Evolutionary conservation across 2,797 vertebrate genomes (phyloP).

Genomic region (Gallinago stenura): DNA sequence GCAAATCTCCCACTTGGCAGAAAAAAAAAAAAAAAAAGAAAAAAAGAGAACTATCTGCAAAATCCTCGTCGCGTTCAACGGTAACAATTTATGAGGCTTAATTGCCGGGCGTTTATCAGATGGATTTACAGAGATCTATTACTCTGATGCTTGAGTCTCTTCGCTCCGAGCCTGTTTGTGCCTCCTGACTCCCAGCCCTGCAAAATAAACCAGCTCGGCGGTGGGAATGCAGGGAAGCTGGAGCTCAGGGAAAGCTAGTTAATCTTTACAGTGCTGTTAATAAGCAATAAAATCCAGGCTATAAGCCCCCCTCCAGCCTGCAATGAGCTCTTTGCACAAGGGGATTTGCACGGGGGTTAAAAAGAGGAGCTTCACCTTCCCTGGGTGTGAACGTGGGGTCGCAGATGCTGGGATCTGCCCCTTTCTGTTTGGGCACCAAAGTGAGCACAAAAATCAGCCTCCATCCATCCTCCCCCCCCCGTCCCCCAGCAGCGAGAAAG

Average conservation of each 20-base stretch:
- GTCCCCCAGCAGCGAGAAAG: not conserved
- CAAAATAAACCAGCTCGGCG: not conserved
- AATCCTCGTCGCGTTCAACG: not conserved
- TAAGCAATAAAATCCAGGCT: not conserved
- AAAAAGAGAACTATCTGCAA: not conserved
- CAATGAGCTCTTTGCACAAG: not conserved
- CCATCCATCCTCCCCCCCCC: too few species aligned
- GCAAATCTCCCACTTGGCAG: not conserved
- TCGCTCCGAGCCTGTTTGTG: not conserved
- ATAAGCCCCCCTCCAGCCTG: not conserved
- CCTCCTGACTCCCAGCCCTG: not conserved
- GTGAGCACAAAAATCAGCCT: not conserved
- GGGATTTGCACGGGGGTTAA: not conserved
- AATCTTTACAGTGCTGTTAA: not conserved
- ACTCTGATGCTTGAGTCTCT: not conserved
- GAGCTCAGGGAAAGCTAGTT: not conserved
- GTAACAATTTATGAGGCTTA: not conserved
- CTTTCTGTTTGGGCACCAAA: not conserved
- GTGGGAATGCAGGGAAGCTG: not conserved
- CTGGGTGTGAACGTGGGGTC: accelerated
- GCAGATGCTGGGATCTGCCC: accelerated
- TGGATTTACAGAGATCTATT: not conserved
- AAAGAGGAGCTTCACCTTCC: not conserved
- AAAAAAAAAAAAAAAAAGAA: not conserved
- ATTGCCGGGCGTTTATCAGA: not conserved